Conservation (phyloP, 1,140 invertebrate genomes). For the Doryteuthis pealeii region DNA sequence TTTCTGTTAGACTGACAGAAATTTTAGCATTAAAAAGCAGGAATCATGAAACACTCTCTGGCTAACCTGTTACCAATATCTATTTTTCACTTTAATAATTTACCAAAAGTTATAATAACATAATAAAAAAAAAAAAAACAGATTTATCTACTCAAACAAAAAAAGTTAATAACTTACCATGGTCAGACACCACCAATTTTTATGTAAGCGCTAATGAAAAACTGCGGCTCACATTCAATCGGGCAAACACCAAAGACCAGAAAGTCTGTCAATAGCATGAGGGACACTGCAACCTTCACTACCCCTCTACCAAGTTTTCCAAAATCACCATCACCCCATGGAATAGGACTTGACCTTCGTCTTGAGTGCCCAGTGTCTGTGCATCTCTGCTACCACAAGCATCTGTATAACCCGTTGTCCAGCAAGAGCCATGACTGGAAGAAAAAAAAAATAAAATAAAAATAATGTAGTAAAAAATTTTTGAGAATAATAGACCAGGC, state of each 20-base stretch:
- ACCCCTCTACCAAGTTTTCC: conserved; percentile 62
- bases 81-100: no score
- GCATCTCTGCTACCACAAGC: conserved; percentile 94
- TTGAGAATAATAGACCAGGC: no score
- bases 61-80: no score
- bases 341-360: conserved; percentile 85
- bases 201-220: conserved; percentile 88
- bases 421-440: conserved; percentile 58
- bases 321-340: conserved; percentile 80
- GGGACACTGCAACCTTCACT: conserved; percentile 83
- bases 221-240: conserved; percentile 95
- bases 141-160: no score
- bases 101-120: no score
- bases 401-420: conserved; percentile 64
- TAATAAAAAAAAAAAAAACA: no score
- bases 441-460: no score
- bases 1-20: no score
- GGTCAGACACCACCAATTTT: conserved; percentile 92
- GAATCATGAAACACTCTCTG: no score
- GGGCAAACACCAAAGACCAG: conserved; percentile 83
- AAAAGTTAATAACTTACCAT: conserved; percentile 68
- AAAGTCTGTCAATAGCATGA: conserved; percentile 82
- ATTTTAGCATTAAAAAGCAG: no score
- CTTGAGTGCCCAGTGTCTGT: conserved; percentile 87
- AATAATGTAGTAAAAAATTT: no score